Evolutionary conservation across 2,113 vertebrate species (phyloP).

Genomic region (Aramus guarauna): DNA sequence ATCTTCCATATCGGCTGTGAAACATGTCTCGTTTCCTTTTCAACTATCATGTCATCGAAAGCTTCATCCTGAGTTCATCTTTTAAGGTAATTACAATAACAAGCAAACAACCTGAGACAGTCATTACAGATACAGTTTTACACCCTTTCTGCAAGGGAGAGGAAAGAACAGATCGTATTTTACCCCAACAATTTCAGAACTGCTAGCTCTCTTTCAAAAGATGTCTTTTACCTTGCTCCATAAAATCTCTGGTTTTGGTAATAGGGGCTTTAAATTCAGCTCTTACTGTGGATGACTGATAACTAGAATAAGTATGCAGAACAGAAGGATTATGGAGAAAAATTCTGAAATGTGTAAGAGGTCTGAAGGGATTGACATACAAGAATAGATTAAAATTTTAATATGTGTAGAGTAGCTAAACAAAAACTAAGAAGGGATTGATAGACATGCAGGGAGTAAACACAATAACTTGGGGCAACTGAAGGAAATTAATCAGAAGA

Average conservation of each 20-base stretch:
- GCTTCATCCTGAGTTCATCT: background rate
- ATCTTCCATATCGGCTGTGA: background rate
- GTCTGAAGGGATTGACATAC: conserved; percentile 36
- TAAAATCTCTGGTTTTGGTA: background rate
- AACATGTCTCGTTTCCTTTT: background rate
- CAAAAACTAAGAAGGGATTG: conserved; percentile 27
- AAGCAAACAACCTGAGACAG: background rate
- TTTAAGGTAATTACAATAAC: background rate
- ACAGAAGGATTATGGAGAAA: conserved; percentile 26
- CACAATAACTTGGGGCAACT: conserved; percentile 30
- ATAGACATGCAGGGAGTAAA: conserved; percentile 52
- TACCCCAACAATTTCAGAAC: background rate
- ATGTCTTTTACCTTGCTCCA: background rate
- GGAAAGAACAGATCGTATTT: background rate
- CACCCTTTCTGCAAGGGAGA: background rate
- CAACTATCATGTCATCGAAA: background rate
- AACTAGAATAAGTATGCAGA: background rate
- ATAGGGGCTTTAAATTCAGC: background rate
- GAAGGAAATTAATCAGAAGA: conserved; percentile 46
- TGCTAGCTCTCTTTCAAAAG: background rate
- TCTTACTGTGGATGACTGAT: background rate
- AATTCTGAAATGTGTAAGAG: background rate
- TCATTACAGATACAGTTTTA: background rate
- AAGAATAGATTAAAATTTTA: conserved; percentile 58
- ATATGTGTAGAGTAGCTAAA: conserved; percentile 33